Percentiles rank a stretch among this genome's conserved stretches.
phyloP scores from a whole-genome alignment of 2,797 vertebrate species.

The Vipera latastei region DNA sequence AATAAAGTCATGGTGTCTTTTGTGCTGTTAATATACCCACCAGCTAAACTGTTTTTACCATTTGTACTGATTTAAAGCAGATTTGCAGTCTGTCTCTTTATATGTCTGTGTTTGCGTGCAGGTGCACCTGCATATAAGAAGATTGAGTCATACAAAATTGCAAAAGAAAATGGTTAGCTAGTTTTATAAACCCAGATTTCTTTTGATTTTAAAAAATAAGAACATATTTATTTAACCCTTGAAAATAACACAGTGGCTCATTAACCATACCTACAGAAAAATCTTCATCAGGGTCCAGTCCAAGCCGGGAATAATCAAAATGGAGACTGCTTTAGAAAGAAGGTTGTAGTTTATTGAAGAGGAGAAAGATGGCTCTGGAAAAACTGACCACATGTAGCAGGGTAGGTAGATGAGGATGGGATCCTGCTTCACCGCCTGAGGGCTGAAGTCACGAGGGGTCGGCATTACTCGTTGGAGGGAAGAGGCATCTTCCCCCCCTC shows the following conservation, averaged over 20 bases:
- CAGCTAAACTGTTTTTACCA: constrained; percentile 21
- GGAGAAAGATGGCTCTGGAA: too few relatives aligned
- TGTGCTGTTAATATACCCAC: constrained; percentile 18
- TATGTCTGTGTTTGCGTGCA: neutral
- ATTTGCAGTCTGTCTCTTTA: neutral
- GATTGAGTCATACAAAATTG: neutral
- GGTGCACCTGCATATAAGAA: neutral
- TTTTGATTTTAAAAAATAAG: neutral
- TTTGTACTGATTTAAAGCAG: constrained; percentile 9
- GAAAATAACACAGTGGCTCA: neutral
- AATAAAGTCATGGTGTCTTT: constrained; percentile 11
- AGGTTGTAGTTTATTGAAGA: too few relatives aligned
- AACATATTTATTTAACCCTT: neutral
- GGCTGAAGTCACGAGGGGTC: too few relatives aligned
- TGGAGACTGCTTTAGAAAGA: too few relatives aligned
- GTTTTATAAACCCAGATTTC: neutral
- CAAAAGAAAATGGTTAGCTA: neutral
- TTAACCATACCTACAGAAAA: neutral
- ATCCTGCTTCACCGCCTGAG: too few relatives aligned
- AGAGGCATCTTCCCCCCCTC: too few relatives aligned
- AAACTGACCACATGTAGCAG: too few relatives aligned
- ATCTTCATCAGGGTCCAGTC: too few relatives aligned
- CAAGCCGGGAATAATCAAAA: too few relatives aligned
- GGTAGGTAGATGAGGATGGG: too few relatives aligned
- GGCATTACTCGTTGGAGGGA: too few relatives aligned